Base-by-base conservation (phyloP, 2,113 vertebrate genomes). In the Ancistrus triradiatus region DNA sequence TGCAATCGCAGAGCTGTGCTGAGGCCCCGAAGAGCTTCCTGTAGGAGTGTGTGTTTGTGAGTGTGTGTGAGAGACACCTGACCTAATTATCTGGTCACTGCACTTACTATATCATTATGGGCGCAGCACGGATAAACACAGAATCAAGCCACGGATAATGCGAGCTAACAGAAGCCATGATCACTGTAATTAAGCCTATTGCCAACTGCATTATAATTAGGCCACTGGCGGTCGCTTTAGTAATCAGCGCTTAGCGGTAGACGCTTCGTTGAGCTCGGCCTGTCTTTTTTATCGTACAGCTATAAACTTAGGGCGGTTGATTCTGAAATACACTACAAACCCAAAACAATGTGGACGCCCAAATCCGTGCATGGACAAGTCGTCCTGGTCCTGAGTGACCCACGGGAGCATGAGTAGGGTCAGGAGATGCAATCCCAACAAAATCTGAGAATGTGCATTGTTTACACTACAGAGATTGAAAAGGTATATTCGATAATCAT, bases 61-160 rank as follows among this genome's bases (percentile, higher is more conserved):
- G 49, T 18, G 28, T 50, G 33, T 62, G 21, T 17, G 11, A 18
- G 4, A 22, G 38, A 42, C 9, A 51, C 38, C 46, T 44, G 49
- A 63, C 37, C 38, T 10, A 63, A 52, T 53, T 63, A 52, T 51
- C 38, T 51, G 49, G 61, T 43, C 48, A 27, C 37, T n/a, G 9
- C 15, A 31, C 21, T 24, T 46, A 46, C 62, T 35, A 24, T 35
- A 37, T 15, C 53, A 53, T 46, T 42, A 64, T 13, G 18, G 50
- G 7, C 38, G 46, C 25, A n/a, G 17, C 27, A 17, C 31, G 14
- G 28, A 55, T 35, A 19, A 64, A 44, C 40, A 22, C 28, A 15
- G 38, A 10, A 21, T 22, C 38, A 33, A 13, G 21, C 27, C 14
- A 17, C 13, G 27, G 48, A 55, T 63, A 63, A 63, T 40, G 17